Conservation (phyloP, 2,888 invertebrate genomes). For the Folsomia candida region DNA sequence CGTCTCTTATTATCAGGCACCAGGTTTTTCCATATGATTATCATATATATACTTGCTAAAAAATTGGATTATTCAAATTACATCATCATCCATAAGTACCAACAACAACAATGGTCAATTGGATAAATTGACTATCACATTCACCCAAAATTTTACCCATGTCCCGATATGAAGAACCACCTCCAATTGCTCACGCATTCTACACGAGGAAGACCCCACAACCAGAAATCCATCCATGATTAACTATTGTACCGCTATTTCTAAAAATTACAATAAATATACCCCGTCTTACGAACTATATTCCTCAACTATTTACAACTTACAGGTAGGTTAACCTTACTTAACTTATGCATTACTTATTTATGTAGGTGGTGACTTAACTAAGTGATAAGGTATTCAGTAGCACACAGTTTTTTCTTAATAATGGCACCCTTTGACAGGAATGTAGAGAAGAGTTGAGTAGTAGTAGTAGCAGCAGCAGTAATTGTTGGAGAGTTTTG, state of each 20-base stretch:
- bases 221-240: neutral
- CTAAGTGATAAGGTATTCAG: conserved; percentile 16
- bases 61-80: neutral
- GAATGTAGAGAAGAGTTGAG: conserved; percentile 19
- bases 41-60: too few species aligned
- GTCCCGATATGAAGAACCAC: too few species aligned
- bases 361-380: neutral
- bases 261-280: neutral
- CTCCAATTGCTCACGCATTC: neutral
- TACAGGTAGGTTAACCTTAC: neutral
- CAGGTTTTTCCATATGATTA: too few species aligned
- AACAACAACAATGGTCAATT: neutral
- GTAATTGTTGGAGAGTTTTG: neutral
- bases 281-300: neutral
- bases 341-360: too few species aligned
- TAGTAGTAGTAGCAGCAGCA: too few species aligned
- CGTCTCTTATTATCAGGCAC: too few species aligned
- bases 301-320: neutral
- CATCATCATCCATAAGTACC: neutral
- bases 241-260: neutral
- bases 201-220: neutral
- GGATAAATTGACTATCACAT: neutral
- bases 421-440: conserved; percentile 39
- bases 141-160: neutral
- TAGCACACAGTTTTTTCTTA: conserved; percentile 38